Base-by-base conservation (phyloP, 2,113 vertebrate species). In the Castor canadensis region DNA sequence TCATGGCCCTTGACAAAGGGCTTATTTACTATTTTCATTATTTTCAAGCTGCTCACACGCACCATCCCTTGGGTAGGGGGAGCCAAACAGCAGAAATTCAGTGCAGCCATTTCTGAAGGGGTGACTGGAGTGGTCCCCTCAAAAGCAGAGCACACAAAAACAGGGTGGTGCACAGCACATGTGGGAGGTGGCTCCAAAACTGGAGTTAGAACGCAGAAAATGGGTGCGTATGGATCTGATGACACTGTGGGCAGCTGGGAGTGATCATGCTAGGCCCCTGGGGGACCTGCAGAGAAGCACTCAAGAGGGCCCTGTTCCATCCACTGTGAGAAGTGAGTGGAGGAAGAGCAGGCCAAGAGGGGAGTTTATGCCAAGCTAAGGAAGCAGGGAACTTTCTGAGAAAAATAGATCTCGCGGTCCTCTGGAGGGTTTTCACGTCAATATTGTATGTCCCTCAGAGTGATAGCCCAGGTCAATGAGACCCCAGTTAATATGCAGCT, bases 361-460 rank as follows among this genome's bases (percentile, higher is more conserved):
- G n/a, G 20, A 17, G 12, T 30, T 56, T 28, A 35, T 28, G 30
- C 40, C 79, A 60, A 69, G 26, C 38, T 32, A 11, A 45, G 40
- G 47, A 58, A 66, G 17, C 32, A 6, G 72, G 35, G 26, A n/a
- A 43, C 56, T n/a, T 47, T 2, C 77, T 45, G 71, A 52, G 9
- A 89, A 80, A 66, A 47, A 24, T 7, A 38, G 40, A 9, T 5
- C 5, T 0, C 2, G 3, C 16, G 12, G 32, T 1, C 49, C 43
- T 9, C n/a, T 1, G 12, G 47, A 1, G 3, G 9, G 11, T 6
- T 43, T 64, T 11, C 3, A 6, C 35, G 16, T 43, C 10, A 2
- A 15, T 9, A 1, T 4, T 13, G 10, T 0, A 5, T 3, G 47
- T 81, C 28, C 73, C n/a, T 19, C 43, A 45, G 60, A 60, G 52